phyloP scores from a whole-genome alignment of 2,888 invertebrate genomes.

The Lepidocyrtoides sp. region DNA sequence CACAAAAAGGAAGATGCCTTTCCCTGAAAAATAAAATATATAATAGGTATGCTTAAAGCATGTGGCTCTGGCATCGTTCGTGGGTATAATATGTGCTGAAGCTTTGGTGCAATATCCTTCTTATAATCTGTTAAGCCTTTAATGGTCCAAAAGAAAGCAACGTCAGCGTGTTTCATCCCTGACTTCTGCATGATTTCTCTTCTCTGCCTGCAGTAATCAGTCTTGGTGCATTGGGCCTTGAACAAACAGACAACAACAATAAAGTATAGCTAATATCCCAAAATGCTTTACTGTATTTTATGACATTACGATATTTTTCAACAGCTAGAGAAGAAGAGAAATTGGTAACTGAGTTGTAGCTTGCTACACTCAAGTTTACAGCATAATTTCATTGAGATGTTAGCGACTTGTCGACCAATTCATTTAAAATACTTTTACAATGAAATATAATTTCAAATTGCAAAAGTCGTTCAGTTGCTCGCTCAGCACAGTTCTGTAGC shows the following conservation, averaged over 20 bases:
- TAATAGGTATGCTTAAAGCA: neutral
- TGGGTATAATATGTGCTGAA: too few species aligned
- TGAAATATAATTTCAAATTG: neutral
- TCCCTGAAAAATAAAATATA: neutral
- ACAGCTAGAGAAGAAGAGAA: neutral
- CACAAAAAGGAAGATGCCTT: neutral
- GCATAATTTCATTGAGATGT: neutral
- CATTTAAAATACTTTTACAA: neutral
- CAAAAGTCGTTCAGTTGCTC: neutral
- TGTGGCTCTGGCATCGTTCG: too few species aligned
- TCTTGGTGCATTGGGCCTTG: slow-evolving; percentile 1
- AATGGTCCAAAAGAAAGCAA: neutral
- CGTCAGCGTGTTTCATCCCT: slow-evolving; percentile 23
- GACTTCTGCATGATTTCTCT: neutral
- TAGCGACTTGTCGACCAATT: neutral
- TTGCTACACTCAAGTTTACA: neutral
- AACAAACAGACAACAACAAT: neutral
- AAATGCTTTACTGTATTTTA: neutral
- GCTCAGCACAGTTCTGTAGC: neutral
- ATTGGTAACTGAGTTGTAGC: neutral
- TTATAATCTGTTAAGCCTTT: neutral
- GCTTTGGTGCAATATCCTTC: too few species aligned
- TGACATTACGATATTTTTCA: neutral
- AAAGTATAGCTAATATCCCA: neutral
- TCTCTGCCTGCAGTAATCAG: neutral